Percentiles rank a stretch among this genome's conserved stretches.
phyloP scores from a whole-genome alignment of 2,797 vertebrate species.

The Onychomys torridus region DNA sequence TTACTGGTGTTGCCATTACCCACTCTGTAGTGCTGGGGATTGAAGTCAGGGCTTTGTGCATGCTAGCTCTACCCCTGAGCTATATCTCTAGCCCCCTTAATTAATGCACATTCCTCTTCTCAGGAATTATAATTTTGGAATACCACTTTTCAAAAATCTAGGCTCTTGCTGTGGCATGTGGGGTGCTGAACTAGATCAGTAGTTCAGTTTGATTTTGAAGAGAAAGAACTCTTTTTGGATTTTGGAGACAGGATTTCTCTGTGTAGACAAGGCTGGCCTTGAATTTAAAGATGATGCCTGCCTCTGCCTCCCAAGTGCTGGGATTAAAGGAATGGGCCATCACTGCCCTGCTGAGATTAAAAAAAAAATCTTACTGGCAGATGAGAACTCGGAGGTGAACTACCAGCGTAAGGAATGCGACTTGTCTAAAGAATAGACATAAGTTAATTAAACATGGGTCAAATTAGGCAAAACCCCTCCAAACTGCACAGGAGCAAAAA shows the following conservation, averaged over 20 bases:
- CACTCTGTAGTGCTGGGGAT: background rate
- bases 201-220: slow-evolving; percentile 1
- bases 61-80: background rate
- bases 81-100: background rate
- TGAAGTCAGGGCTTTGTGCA: background rate
- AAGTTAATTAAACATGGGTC: background rate
- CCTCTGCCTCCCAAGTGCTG: no score
- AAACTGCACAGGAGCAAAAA: background rate
- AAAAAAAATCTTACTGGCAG: background rate
- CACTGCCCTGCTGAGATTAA: no score
- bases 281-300: no score
- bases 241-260: no score
- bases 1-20: background rate
- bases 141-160: background rate
- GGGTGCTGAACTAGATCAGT: background rate
- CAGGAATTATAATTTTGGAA: background rate
- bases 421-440: slow-evolving; percentile 4
- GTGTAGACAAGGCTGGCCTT: no score
- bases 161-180: background rate
- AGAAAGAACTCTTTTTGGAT: background rate
- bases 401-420: background rate
- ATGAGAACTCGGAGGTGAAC: slow-evolving; percentile 37
- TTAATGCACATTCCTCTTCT: background rate
- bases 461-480: background rate
- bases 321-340: no score